Conservation (phyloP, 1,140 invertebrate species). For the Zaprionus davidi region DNA sequence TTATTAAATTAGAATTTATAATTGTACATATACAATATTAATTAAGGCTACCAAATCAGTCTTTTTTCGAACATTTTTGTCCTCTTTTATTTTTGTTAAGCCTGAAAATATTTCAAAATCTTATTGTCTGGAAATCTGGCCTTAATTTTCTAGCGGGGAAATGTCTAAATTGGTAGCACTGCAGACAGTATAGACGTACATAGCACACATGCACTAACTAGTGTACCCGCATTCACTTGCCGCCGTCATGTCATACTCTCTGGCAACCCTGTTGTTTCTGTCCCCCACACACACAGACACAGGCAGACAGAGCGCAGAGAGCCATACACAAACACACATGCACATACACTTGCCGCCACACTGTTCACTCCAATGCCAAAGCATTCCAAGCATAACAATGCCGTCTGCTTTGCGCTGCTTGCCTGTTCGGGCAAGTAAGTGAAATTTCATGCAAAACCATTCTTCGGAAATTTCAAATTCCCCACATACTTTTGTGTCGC, state of each 20-base stretch:
- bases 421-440: slow-evolving; percentile 78
- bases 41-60: no score
- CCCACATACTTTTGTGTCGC: slow-evolving; percentile 73
- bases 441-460: slow-evolving; percentile 82
- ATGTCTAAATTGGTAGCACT: no score
- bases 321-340: background rate
- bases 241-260: slow-evolving; percentile 34
- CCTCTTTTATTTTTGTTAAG: no score
- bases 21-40: no score
- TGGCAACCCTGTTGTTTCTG: slow-evolving; percentile 36
- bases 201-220: no score
- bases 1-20: no score
- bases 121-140: no score
- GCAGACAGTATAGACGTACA: no score
- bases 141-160: no score
- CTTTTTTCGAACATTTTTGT: no score
- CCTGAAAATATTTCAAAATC: no score
- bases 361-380: slow-evolving; percentile 52
- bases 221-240: background rate
- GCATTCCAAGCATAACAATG: slow-evolving; percentile 75
- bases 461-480: slow-evolving; percentile 83
- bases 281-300: background rate
- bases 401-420: slow-evolving; percentile 70
- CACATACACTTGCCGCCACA: slow-evolving; percentile 20
- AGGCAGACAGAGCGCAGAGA: background rate